phyloP scores from a whole-genome alignment of 1,140 invertebrate species.

The Dolichoris vasculosae region DNA sequence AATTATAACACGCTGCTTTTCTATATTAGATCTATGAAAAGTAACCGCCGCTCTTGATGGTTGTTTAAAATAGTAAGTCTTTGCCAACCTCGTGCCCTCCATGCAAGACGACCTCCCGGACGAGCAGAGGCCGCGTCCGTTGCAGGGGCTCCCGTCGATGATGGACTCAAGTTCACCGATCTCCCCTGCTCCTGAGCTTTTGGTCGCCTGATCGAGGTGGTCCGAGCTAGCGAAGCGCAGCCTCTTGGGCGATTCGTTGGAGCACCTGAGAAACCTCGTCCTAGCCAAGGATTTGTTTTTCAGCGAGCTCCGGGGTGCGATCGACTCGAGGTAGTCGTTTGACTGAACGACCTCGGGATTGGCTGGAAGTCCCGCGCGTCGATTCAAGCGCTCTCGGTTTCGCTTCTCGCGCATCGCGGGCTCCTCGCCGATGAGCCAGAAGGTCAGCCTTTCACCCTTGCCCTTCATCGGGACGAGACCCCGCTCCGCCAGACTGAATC shows the following conservation, averaged over 20 bases:
- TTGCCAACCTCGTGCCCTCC: conserved; percentile 62
- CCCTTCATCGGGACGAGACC: conserved; percentile 91
- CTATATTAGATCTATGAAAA: too few relatives aligned
- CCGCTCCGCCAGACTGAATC: conserved; percentile 85
- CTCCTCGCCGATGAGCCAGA: conserved; percentile 90
- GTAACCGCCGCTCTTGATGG: too few relatives aligned
- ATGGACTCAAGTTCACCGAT: conserved; percentile 71
- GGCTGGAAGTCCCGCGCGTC: conserved; percentile 59
- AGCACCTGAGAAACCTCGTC: conserved; percentile 77
- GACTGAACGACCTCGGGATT: conserved; percentile 49
- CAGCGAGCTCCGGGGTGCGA: conserved; percentile 79
- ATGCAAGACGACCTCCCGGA: conserved; percentile 65
- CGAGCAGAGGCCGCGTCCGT: conserved; percentile 56
- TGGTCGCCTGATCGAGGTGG: conserved; percentile 73
- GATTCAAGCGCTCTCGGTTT: conserved; percentile 73
- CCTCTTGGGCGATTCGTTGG: conserved; percentile 87
- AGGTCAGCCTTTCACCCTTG: conserved; percentile 88
- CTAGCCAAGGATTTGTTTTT: conserved; percentile 75
- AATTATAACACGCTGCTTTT: too few relatives aligned
- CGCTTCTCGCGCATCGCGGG: conserved; percentile 74
- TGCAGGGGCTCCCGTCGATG: conserved; percentile 74
- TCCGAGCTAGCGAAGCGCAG: conserved; percentile 84
- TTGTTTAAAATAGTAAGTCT: too few relatives aligned
- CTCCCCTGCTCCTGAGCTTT: conserved; percentile 12
- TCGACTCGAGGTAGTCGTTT: conserved; percentile 55